Base-by-base conservation (phyloP, 2,797 vertebrate genomes). In the Acipenser oxyrinchus region DNA sequence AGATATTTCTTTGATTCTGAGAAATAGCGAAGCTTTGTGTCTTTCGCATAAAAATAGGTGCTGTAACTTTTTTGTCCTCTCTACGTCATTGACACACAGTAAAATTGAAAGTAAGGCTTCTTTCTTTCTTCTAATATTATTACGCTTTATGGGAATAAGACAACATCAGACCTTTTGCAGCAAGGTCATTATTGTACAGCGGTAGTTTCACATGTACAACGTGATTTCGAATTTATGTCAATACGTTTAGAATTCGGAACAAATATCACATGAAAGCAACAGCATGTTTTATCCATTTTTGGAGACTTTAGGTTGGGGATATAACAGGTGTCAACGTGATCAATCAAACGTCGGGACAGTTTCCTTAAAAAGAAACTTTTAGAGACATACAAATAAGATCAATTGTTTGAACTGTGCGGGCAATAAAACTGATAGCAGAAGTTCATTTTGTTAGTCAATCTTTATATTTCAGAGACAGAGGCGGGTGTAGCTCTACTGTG, bases 311-410 rank as follows among this genome's bases (percentile, higher is more conserved):
- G 68, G 62, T 48, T 71, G 75, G 68, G 10, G 76, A 76, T 73
- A 82, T 84, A 89, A 89, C 89, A 90, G 89, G 88, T 90, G 89
- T 78, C 82, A 70, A 71, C 65, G 73, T 80, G 80, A 83, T 86
- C 85, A 82, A 78, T 88, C 84, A 82, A 49, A 67, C 64, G 71
- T 12, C 64, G 18, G 10, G 52, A 37, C 64, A 15, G 48, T 49
- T 15, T 69, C 69, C 69, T 51, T 50, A 66, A 57, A 60, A 48
- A 60, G 3, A 69, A 72, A 72, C 73, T 73, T 75, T 53, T 78
- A 76, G 81, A 71, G 71, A 76, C 72, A 72, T 76, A 74, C 75
- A 71, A 66, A 70, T 68, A 66, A 65, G 66, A 66, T 65, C 66
- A 72, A 73, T 70, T 50, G 75, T 67, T 67, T 70, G 58, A 69